Evolutionary conservation across 2,888 invertebrate species (phyloP).

Genomic region (Clanis bilineata): DNA sequence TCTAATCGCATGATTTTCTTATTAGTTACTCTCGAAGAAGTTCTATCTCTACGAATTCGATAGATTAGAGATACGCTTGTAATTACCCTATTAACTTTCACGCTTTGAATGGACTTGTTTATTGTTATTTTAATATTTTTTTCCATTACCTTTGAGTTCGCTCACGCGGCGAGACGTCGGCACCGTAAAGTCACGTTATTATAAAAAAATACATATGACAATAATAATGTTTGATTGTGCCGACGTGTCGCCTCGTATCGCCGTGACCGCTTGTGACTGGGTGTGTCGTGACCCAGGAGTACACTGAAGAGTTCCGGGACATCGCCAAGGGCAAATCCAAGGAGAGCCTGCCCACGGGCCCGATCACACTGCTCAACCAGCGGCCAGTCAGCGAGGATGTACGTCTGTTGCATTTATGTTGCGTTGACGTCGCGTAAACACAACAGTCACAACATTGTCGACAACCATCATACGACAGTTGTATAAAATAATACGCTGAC

Average conservation of each 20-base stretch:
- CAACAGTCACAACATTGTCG: constrained; percentile 11
- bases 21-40: constrained; percentile 12
- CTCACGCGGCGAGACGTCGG: constrained; percentile 72
- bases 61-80: constrained; percentile 39
- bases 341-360: constrained; percentile 95
- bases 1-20: constrained; percentile 17
- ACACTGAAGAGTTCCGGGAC: constrained; percentile 98
- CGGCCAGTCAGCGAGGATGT: constrained; percentile 97
- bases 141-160: constrained; percentile 61
- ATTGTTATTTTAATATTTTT: constrained; percentile 53
- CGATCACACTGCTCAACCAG: constrained; percentile 97
- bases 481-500: background rate
- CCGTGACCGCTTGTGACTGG: constrained; percentile 73
- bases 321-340: constrained; percentile 97
- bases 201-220: background rate
- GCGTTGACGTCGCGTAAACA: constrained; percentile 23
- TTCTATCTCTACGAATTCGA: constrained; percentile 27
- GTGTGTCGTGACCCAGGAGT: constrained; percentile 87
- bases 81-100: constrained; percentile 50
- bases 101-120: constrained; percentile 70
- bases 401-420: constrained; percentile 71
- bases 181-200: constrained; percentile 30
- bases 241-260: constrained; percentile 47
- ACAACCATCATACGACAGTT: constrained; percentile 17
- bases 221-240: constrained; percentile 32